Evolutionary conservation across 2,888 invertebrate species (phyloP), one percentile per base, ranked within the genome.

Genomic region (Pammene aurita): DNA sequence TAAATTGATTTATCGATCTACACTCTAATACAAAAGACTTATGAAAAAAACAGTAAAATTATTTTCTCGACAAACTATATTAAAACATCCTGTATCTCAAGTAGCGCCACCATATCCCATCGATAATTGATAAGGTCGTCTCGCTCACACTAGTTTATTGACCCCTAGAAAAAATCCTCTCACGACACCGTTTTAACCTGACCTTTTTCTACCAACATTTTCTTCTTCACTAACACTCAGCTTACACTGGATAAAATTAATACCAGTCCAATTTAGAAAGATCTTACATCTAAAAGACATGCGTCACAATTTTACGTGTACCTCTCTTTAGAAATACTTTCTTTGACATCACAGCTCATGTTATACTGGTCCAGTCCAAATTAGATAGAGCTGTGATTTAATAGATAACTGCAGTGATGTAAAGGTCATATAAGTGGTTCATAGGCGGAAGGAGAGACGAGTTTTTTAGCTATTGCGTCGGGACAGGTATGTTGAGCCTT

Each of bases 41-140:
- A 11, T 42, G 6, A 42, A 4, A 9, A 41, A 42, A 42, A 42
- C 10, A 42, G 11, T 11, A 42, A 10, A 42, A 11, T 11, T 0
- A 42, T 42, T 11, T 26, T 26, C 26, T 26, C 26, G 26, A 26
- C 26, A 26, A 26, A 26, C 26, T 2, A 26, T 26, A 4, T 26
- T 11, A 42, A 60, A 77, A 73, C 85, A 84, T 0, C 79, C 79
- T 78, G 80, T 88, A 71, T 46, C 62, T 68, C 63, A 72, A 71
- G 73, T 75, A 81, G 78, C 80, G 78, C 81, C 79, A 80, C 76
- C 77, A 74, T 61, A 62, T 41, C 74, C 77, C 80, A 85, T 84
- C 83, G 83, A 86, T 89, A 89, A 89, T 87, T 89, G 85, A 89
- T 87, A 88, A 85, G 84, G 84, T 85, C 80, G 82, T 86, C 86